Evolutionary conservation across 1,140 invertebrate species (phyloP).

Genomic region (Apis cerana): DNA sequence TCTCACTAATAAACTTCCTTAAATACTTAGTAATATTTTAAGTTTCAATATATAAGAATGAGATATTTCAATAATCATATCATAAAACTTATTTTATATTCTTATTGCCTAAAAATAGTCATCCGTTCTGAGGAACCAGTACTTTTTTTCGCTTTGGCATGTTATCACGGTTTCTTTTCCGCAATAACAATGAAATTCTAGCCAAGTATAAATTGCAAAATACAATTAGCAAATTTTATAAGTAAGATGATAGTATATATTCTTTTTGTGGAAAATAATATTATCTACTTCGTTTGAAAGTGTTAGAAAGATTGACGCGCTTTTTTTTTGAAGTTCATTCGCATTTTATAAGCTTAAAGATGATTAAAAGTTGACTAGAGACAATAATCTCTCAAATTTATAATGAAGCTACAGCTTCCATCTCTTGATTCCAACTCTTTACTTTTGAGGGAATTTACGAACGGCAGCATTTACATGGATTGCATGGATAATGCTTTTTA

Average conservation of each 20-base stretch:
- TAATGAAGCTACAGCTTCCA: slow-evolving; percentile 46
- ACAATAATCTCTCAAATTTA: slow-evolving; percentile 60
- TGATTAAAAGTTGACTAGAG: slow-evolving; percentile 61
- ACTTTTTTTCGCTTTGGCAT: slow-evolving; percentile 41
- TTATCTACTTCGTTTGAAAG: slow-evolving; percentile 36
- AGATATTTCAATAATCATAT: slow-evolving; percentile 25
- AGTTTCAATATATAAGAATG: slow-evolving; percentile 38
- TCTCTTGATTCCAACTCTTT: slow-evolving; percentile 41
- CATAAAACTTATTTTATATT: slow-evolving; percentile 44
- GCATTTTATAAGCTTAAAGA: slow-evolving; percentile 49
- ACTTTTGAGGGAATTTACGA: slow-evolving; percentile 41
- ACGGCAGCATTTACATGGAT: slow-evolving; percentile 50
- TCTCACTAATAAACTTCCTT: slow-evolving; percentile 36
- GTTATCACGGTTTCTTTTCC: not conserved
- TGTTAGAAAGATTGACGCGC: slow-evolving; percentile 33
- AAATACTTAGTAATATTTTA: slow-evolving; percentile 44
- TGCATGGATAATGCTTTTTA: slow-evolving; percentile 44
- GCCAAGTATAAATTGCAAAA: slow-evolving; percentile 45
- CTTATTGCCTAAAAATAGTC: slow-evolving; percentile 60
- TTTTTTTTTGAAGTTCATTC: slow-evolving; percentile 39
- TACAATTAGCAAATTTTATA: slow-evolving; percentile 34
- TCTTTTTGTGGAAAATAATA: slow-evolving; percentile 45
- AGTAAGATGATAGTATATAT: slow-evolving; percentile 28
- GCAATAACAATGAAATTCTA: slow-evolving; percentile 50
- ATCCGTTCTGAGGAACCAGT: slow-evolving; percentile 47